Percentiles rank a stretch among this genome's conserved stretches.
Evolutionary conservation across 1,140 invertebrate genomes (phyloP).

Genomic region (Orchestia grillus): DNA sequence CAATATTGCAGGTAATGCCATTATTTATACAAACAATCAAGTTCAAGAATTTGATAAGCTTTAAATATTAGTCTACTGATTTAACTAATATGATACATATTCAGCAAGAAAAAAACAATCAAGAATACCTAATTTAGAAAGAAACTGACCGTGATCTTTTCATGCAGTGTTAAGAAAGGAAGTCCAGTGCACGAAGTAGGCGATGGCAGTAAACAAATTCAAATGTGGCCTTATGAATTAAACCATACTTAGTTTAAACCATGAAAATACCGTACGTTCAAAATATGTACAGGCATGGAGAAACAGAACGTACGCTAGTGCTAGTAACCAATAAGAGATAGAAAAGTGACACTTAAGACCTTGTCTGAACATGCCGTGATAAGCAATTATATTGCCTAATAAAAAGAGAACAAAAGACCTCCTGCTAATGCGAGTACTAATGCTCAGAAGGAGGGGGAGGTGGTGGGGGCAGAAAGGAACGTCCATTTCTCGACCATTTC

Average conservation of each 20-base stretch:
- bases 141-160: neutral
- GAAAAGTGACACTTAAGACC: neutral
- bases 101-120: neutral
- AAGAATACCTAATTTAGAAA: neutral
- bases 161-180: neutral
- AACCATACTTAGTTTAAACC: neutral
- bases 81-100: neutral
- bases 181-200: neutral
- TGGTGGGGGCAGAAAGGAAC: neutral
- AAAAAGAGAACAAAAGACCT: neutral
- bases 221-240: neutral
- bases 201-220: neutral
- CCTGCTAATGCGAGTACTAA: neutral
- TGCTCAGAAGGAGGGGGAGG: constrained; percentile 27
- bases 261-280: neutral
- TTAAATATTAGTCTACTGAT: neutral
- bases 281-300: neutral
- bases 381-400: too few species aligned
- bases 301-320: neutral
- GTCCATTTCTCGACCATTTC: neutral
- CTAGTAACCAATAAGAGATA: neutral
- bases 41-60: neutral
- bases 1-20: neutral
- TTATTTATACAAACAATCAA: neutral
- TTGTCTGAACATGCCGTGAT: too few species aligned